phyloP scores from a whole-genome alignment of 2,888 invertebrate genomes.

The Chymomyza caudatula region DNA sequence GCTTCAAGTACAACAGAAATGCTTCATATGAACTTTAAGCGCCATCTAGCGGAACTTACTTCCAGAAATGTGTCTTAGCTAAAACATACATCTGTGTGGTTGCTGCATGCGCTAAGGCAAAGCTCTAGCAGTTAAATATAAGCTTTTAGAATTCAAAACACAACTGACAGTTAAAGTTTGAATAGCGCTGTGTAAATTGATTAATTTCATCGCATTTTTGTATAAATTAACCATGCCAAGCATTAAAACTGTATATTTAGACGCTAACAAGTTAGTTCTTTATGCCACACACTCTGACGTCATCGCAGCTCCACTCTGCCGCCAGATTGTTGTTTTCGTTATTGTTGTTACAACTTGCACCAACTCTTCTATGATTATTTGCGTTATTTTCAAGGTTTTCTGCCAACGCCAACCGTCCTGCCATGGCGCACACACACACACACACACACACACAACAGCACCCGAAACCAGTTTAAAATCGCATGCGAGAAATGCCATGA shows the following conservation, averaged over 20 bases:
- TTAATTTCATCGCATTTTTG: no score
- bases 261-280: not conserved
- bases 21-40: not conserved
- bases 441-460: no score
- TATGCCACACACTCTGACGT: not conserved
- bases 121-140: not conserved
- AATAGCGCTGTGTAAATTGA: not conserved
- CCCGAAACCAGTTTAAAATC: not conserved
- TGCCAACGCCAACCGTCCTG: not conserved
- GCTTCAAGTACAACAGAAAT: not conserved
- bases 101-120: constrained; percentile 1
- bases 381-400: not conserved
- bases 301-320: not conserved
- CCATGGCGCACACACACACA: not conserved
- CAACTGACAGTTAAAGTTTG: no score
- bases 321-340: not conserved
- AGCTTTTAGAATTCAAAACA: constrained; percentile 5
- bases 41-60: not conserved
- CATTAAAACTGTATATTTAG: no score
- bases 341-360: not conserved
- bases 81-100: not conserved
- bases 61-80: constrained; percentile 22
- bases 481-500: not conserved
- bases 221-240: no score
- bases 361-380: not conserved